phyloP scores from a whole-genome alignment of 2,797 vertebrate species.

The Propithecus deckenii region DNA sequence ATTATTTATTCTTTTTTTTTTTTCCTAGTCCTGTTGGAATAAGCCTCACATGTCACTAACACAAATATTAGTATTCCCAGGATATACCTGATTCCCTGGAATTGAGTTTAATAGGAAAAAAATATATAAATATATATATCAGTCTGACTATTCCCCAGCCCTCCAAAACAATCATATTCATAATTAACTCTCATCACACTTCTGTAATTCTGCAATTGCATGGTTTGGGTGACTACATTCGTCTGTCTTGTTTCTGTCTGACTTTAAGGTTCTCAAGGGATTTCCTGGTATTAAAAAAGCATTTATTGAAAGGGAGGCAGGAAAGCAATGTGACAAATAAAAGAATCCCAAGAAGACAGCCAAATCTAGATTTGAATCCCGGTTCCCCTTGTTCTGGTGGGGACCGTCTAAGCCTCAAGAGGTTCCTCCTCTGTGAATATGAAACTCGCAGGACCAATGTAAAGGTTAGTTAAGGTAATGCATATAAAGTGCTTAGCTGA shows the following conservation, averaged over 20 bases:
- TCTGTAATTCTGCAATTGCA: neutral
- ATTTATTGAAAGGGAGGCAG: neutral
- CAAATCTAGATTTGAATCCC: conserved; percentile 7
- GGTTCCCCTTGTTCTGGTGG: neutral
- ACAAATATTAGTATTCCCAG: conserved; percentile 26
- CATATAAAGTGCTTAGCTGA: conserved; percentile 18
- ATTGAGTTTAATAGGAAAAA: neutral
- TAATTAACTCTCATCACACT: neutral
- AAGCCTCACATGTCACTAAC: conserved; percentile 1
- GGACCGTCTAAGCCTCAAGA: neutral
- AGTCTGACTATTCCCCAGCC: neutral
- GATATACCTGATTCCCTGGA: neutral
- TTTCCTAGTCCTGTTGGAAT: neutral
- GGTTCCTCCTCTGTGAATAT: conserved; percentile 16
- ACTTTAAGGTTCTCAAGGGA: conserved; percentile 18
- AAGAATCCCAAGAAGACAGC: neutral
- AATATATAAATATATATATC: neutral
- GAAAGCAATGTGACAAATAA: neutral
- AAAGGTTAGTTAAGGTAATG: neutral
- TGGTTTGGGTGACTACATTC: neutral
- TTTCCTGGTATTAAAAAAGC: neutral
- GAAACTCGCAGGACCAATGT: neutral
- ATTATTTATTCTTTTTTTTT: conserved; percentile 6
- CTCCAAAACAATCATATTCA: conserved; percentile 26
- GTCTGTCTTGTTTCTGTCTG: neutral